Evolutionary conservation across 2,797 vertebrate genomes (phyloP).

Genomic region (Yasuhikotakia modesta): DNA sequence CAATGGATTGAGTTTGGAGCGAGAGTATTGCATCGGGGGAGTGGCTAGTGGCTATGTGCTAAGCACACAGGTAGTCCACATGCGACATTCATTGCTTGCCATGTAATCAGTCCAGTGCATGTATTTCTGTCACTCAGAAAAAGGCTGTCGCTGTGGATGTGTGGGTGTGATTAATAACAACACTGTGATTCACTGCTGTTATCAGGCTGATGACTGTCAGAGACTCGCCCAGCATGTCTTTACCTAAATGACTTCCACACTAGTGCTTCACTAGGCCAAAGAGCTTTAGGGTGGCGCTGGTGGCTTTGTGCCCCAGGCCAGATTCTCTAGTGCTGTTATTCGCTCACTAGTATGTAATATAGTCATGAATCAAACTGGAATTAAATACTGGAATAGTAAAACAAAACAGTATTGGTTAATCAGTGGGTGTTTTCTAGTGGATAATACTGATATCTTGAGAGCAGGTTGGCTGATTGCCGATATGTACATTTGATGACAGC

Average conservation of each 20-base stretch:
- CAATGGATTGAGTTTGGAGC: neutral
- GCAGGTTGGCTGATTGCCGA: neutral
- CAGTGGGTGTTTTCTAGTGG: neutral
- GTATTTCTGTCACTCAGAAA: conserved; percentile 59
- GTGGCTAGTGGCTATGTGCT: neutral
- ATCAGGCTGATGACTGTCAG: conserved; percentile 55
- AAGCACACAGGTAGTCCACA: conserved; percentile 22
- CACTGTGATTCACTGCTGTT: conserved; percentile 64
- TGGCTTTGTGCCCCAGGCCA: conserved; percentile 18
- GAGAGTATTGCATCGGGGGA: neutral
- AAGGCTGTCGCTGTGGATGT: conserved; percentile 34
- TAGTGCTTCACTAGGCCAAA: conserved; percentile 43
- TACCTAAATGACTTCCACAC: conserved; percentile 57
- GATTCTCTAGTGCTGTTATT: conserved; percentile 18
- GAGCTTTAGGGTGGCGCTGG: conserved; percentile 32
- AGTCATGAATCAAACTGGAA: neutral
- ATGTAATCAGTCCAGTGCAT: conserved; percentile 19
- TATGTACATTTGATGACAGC: neutral
- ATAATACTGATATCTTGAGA: neutral
- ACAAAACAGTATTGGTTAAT: neutral
- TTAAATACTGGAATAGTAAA: conserved; percentile 2
- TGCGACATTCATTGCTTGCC: conserved; percentile 15
- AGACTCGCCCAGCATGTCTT: conserved; percentile 60
- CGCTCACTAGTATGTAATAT: conserved; percentile 24
- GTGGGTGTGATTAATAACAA: conserved; percentile 53